Base-by-base conservation (phyloP, 2,113 vertebrate genomes). In the Alosa alosa region DNA sequence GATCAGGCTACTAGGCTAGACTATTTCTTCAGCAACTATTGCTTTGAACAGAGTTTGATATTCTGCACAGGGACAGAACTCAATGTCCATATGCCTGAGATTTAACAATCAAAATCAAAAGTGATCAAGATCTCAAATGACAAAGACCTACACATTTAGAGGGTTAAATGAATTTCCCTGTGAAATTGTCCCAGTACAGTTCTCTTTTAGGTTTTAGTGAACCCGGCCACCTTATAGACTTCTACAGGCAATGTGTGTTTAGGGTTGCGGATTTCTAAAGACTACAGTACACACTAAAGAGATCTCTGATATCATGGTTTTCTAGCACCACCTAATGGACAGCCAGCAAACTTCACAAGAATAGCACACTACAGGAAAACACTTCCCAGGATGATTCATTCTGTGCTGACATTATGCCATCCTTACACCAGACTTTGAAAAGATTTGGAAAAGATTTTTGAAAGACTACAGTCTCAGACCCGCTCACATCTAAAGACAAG, bases 241-340 rank as follows among this genome's bases (percentile, higher is more conserved):
- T 10, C 31, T 4, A 78, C 72, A 78, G 72, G 31, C 72, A 78
- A 13, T 39, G 72, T 15, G 68, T 75, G 13, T 10, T 13, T 41
- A 78, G 36, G 31, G 72, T 13, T 78, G 72, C 31, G 31, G 64
- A n/a, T 88, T 44, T 86, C 57, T 20, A 52, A 85, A 31, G 72
- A 83, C 85, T 1, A 10, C n/a, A n/a, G n/a, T n/a, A n/a, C 5
- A 50, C 25, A 52, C 44, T 18, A 25, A 20, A 9, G 11, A 46
- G 8, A 31, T 83, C 55, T 68, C 83, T 86, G 85, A 72, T 72
- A 72, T 22, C 18, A 75, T 87, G 90, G 90, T 90, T 81, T 88
- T 89, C 81, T 45, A 92, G 89, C 91, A 88, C 92, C 93, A 92
- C 88, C 93, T 93, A 90, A 52, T 94, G 94, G 87, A 75, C 45